Evolutionary conservation across 2,113 vertebrate genomes (phyloP), one percentile per base, ranked within the genome.

Genomic region (Sminthopsis crassicaudata): DNA sequence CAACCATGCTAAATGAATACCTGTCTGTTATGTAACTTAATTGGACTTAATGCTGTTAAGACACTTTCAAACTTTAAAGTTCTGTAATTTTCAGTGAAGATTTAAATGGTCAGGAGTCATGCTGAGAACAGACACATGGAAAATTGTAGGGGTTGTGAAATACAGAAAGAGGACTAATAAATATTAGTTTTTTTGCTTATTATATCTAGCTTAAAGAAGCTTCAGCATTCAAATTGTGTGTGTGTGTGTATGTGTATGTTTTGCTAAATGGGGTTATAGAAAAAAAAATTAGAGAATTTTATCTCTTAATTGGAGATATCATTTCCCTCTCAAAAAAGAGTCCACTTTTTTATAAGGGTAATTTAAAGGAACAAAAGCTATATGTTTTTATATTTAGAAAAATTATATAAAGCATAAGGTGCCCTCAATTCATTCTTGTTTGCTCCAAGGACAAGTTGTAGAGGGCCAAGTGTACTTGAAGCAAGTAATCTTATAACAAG

Each of bases 321-420:
- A 67, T 9, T 67, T 12, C 12, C 57, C 30, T 67, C 57, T 67
- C 11, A 67, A 67, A 60, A 53, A 52, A 53, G 50, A 90, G 84
- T 90, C 48, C 89, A n/a, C n/a, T 36, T 36, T 92, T 5, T 94
- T 50, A 90, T 88, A 93, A 90, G 53, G 53, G n/a, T 55, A 93
- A 93, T 76, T 42, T n/a, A 90, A 91, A 36, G 52, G 42, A 94
- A 91, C 52, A 8, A 91, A 23, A 94, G 42, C 46, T 90, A 55
- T 57, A 91, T 76, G 60, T 84, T 84, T 84, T 84, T 84, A 91
- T 48, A 16, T 84, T 42, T 52, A 94, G 19, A 51, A 90, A 92
- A 48, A 91, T n/a, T 27, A 94, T 48, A 92, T 7, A 94, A 55
- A 93, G 27, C 30, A 90, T 88, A 90, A 93, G 12, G 46, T 92